Evolutionary conservation across 1,140 invertebrate species (phyloP).

Genomic region (Camponotus vicinus): DNA sequence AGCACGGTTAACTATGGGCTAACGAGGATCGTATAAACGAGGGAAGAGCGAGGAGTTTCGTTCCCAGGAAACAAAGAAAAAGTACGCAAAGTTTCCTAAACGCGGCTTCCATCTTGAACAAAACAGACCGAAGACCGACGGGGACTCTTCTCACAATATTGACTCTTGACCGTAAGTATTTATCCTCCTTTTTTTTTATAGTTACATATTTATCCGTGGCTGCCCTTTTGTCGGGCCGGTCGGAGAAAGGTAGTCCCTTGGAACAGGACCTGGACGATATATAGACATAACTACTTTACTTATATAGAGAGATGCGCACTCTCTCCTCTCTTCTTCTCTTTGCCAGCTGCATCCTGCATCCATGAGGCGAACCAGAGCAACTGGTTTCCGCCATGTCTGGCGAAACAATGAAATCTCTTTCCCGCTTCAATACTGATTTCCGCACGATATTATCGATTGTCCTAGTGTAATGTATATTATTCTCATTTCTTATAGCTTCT

Average conservation of each 20-base stretch:
- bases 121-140: constrained; percentile 57
- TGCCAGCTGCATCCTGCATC: constrained; percentile 73
- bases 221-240: constrained; percentile 72
- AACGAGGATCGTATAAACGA: constrained; percentile 5
- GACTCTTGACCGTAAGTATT: constrained; percentile 78
- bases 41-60: constrained; percentile 13
- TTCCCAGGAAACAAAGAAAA: constrained; percentile 68
- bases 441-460: background rate
- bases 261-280: constrained; percentile 65
- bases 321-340: background rate
- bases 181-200: constrained; percentile 73
- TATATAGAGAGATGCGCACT: constrained; percentile 62
- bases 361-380: constrained; percentile 68
- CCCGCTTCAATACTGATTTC: background rate
- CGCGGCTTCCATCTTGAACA: constrained; percentile 58
- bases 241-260: constrained; percentile 69
- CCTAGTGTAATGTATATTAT: background rate
- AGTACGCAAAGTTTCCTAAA: constrained; percentile 68
- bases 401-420: constrained; percentile 40
- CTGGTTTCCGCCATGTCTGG: constrained; percentile 60
- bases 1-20: background rate
- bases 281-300: constrained; percentile 74
- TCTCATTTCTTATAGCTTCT: background rate
- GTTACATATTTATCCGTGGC: constrained; percentile 74
- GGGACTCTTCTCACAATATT: constrained; percentile 78